Evolutionary conservation across 1,140 invertebrate genomes (phyloP).

Genomic region (Lanistes nyassanus): DNA sequence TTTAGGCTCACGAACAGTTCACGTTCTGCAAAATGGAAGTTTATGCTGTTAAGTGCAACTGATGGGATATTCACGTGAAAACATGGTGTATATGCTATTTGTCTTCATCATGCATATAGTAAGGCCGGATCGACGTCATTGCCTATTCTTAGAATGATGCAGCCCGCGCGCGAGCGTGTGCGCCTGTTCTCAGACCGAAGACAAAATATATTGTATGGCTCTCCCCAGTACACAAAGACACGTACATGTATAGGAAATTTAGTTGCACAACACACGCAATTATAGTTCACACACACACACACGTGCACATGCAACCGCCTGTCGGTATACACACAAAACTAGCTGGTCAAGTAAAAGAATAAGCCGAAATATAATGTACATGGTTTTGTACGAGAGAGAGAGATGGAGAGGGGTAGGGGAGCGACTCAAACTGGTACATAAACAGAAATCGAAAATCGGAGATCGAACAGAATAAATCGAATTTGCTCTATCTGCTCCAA

Average conservation of each 20-base stretch:
- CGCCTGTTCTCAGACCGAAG: not conserved
- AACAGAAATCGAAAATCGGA: not conserved
- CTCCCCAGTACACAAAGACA: not conserved
- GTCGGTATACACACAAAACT: not conserved
- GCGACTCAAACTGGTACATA: not conserved
- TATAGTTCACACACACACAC: constrained; percentile 4
- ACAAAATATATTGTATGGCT: too few relatives aligned
- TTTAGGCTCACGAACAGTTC: too few relatives aligned
- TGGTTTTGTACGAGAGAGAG: not conserved
- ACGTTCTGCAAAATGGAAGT: not conserved
- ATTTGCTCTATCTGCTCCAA: not conserved
- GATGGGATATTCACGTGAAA: not conserved
- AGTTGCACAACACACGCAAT: not conserved
- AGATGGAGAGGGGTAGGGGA: not conserved
- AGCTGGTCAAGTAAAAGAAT: not conserved
- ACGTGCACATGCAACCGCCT: not conserved
- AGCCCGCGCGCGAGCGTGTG: too few relatives aligned
- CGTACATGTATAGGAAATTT: not conserved
- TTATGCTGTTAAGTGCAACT: not conserved
- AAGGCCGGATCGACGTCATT: not conserved
- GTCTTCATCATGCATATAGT: not conserved
- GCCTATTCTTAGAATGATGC: not conserved
- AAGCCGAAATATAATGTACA: not conserved
- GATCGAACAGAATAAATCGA: not conserved
- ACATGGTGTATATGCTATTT: not conserved